Evolutionary conservation across 2,113 vertebrate genomes (phyloP).

Genomic region (Sander vitreus): DNA sequence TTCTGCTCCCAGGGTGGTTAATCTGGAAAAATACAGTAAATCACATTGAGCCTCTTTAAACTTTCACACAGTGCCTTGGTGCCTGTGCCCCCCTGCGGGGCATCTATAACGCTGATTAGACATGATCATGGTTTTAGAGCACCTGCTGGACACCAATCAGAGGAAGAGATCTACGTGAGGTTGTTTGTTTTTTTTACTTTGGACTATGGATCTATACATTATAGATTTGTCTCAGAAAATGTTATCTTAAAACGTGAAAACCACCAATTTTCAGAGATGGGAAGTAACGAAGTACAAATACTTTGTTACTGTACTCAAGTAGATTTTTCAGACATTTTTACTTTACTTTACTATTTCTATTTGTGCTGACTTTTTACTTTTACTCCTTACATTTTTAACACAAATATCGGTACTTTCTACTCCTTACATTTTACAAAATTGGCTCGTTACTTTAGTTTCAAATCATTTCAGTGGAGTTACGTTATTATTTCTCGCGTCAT

Average conservation of each 20-base stretch:
- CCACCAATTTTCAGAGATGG: background rate
- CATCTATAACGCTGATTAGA: constrained; percentile 70
- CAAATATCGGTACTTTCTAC: too few relatives aligned
- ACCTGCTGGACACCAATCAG: constrained; percentile 68
- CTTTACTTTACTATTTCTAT: too few relatives aligned
- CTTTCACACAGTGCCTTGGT: constrained; percentile 72
- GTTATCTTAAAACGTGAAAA: background rate
- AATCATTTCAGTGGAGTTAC: too few relatives aligned
- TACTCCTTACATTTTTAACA: too few relatives aligned
- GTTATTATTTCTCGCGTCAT: too few relatives aligned
- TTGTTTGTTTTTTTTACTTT: background rate
- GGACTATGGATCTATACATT: background rate
- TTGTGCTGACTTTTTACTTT: too few relatives aligned
- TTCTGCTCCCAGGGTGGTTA: constrained; percentile 72
- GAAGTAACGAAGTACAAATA: too few relatives aligned
- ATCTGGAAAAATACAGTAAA: constrained; percentile 75
- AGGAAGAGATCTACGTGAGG: constrained; percentile 19
- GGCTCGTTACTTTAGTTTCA: too few relatives aligned
- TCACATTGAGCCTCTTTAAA: constrained; percentile 73
- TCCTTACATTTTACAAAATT: too few relatives aligned
- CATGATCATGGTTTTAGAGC: constrained; percentile 60
- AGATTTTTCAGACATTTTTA: too few relatives aligned
- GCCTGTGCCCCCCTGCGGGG: constrained; percentile 48
- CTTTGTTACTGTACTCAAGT: too few relatives aligned
- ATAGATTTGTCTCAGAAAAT: background rate